Evolutionary conservation across 1,140 invertebrate species (phyloP), one percentile per base, ranked within the genome.

Genomic region (Dendrolimus kikuchii): DNA sequence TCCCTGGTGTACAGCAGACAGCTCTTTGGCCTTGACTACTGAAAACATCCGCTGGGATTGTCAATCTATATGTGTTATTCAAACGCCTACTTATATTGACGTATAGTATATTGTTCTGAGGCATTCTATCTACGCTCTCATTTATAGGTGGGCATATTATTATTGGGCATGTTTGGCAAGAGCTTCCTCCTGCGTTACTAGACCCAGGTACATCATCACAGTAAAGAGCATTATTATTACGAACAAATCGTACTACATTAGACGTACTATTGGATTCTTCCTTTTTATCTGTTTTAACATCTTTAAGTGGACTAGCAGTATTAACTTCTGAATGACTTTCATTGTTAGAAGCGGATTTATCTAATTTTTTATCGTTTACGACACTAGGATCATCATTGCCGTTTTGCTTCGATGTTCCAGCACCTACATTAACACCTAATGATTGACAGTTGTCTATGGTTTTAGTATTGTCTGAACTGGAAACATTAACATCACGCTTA

Each of bases 41-140:
- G 6, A 48, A 10, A 5, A 7, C 7, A 23, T 54, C 42, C 10
- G 49, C 46, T 4, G 46, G 42, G 36, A 56, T 56, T 0, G 60
- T 41, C 0, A 63, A 38, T 0, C 57, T 53, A 39, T 60, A 62
- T 4, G 62, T 60, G 0, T 57, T 44, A 6, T 62, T 59, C 4
- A 56, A n/a, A 8, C 49, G 51, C 39, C 60, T 57, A 0, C 64
- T 57, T 0, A 59, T 46, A 10, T 67, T 71, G 0, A 64, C 61
- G 9, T 63, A 65, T 6, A 62, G 8, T 0, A 64, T 57, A 9
- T 66, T 64, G 23, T 23, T 23, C 23, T 23, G 23, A 10, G 41
- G n/a, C 6, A 42, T 42, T 7, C n/a, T n/a, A 42, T 42, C 41
- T 7, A 42, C 41, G 41, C 41, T 42, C 6, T 42, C 23, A 23